Evolutionary conservation across 2,888 invertebrate genomes (phyloP).

Genomic region (Tetragonula carbonaria): DNA sequence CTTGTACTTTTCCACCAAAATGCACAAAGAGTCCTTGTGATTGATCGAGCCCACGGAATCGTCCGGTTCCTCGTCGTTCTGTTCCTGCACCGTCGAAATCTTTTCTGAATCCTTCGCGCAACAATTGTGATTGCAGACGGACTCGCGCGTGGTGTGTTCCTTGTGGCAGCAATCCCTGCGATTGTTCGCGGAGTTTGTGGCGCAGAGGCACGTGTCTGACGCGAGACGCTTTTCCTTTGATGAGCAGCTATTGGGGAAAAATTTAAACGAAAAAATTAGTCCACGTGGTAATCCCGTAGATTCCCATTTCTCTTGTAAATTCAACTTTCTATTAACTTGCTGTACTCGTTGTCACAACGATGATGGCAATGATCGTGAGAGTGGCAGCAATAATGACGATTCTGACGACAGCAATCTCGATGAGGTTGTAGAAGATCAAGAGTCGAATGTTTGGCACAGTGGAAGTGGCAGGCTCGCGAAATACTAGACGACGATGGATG

Average conservation of each 20-base stretch:
- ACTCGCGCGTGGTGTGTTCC: slow-evolving; percentile 3
- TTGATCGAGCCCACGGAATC: slow-evolving; percentile 66
- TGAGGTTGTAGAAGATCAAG: slow-evolving; percentile 43
- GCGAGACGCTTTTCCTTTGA: slow-evolving; percentile 31
- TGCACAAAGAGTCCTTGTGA: slow-evolving; percentile 79
- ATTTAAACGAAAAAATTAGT: neutral
- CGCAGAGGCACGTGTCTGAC: slow-evolving; percentile 44
- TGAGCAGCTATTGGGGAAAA: slow-evolving; percentile 1
- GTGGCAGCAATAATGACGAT: slow-evolving; percentile 20
- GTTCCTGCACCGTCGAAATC: slow-evolving; percentile 56
- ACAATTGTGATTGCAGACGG: slow-evolving; percentile 28
- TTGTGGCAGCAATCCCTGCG: neutral
- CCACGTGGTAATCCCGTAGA: too few relatives aligned
- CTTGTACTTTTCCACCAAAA: slow-evolving; percentile 76
- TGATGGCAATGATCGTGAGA: slow-evolving; percentile 39
- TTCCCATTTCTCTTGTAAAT: neutral
- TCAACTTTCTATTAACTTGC: slow-evolving; percentile 20
- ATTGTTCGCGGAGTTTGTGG: neutral
- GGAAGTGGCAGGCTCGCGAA: slow-evolving; percentile 17
- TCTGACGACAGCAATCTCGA: slow-evolving; percentile 29
- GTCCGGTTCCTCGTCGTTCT: slow-evolving; percentile 62
- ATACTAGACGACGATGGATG: neutral
- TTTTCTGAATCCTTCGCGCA: slow-evolving; percentile 59
- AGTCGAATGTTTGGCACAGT: slow-evolving; percentile 45
- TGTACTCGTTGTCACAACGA: slow-evolving; percentile 32